Conservation (phyloP, 2,888 invertebrate species). For the Pyrocoelia pectoralis region DNA sequence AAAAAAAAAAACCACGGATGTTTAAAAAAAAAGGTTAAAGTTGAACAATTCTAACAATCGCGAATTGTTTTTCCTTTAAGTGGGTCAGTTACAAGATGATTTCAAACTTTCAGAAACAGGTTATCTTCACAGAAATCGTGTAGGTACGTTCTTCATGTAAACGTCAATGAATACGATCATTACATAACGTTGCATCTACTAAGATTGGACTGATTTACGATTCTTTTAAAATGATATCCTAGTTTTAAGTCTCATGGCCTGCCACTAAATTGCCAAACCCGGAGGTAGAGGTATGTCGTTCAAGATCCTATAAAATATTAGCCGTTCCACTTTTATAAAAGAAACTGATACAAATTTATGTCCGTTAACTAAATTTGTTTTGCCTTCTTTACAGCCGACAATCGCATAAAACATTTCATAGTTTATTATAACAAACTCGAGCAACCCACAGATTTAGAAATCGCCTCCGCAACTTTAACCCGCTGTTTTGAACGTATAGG, state of each 20-base stretch:
- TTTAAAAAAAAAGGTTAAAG: not conserved
- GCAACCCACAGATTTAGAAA: slow-evolving; percentile 12
- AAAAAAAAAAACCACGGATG: too few relatives aligned
- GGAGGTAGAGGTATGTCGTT: not conserved
- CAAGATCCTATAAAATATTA: not conserved
- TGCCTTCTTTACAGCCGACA: not conserved
- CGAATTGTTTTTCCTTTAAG: not conserved
- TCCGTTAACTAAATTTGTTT: not conserved
- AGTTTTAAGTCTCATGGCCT: too few relatives aligned
- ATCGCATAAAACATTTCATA: slow-evolving; percentile 6
- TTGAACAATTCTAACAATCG: not conserved
- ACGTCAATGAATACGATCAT: not conserved
- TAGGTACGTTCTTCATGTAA: not conserved
- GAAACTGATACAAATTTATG: slow-evolving; percentile 1
- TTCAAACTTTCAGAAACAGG: slow-evolving; percentile 1
- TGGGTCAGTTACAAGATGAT: not conserved
- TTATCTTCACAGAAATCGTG: not conserved
- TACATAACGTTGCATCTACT: not conserved
- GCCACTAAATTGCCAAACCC: not conserved
- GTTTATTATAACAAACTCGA: slow-evolving; percentile 12
- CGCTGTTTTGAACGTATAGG: slow-evolving; percentile 7
- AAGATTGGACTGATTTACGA: not conserved
- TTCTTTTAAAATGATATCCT: not conserved
- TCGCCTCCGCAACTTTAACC: slow-evolving; percentile 7
- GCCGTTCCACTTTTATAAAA: not conserved